Evolutionary conservation across 1,140 invertebrate species (phyloP).

Genomic region (Asobara japonica): DNA sequence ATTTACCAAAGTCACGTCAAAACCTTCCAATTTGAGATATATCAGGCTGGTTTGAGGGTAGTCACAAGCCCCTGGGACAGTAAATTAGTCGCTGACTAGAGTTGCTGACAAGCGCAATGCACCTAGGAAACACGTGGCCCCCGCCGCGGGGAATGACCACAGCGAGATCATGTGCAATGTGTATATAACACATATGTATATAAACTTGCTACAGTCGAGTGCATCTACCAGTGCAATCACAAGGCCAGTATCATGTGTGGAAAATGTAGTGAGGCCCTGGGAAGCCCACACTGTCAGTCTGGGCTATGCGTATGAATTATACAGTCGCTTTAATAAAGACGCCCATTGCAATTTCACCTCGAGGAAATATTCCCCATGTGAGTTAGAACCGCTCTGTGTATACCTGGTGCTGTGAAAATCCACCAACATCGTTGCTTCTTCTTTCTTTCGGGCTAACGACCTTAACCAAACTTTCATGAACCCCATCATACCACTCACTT

Average conservation of each 20-base stretch:
- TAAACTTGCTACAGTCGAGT: background rate
- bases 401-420: background rate
- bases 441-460: background rate
- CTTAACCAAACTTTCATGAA: slow-evolving; percentile 11
- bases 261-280: background rate
- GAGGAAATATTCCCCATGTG: background rate
- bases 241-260: background rate
- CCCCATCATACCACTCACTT: background rate
- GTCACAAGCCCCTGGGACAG: slow-evolving; percentile 19
- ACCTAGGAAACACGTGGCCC: slow-evolving; percentile 29
- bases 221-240: background rate
- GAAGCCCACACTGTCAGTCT: slow-evolving; percentile 26
- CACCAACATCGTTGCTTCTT: background rate
- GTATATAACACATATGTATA: background rate
- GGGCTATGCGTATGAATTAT: slow-evolving; percentile 35
- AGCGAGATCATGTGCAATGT: background rate
- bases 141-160: slow-evolving; percentile 22
- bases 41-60: too few species aligned
- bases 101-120: slow-evolving; percentile 35
- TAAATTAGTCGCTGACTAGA: slow-evolving; percentile 35
- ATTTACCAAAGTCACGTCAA: too few species aligned
- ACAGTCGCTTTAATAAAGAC: slow-evolving; percentile 38
- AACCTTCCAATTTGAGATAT: too few species aligned
- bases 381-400: background rate
- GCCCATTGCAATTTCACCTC: background rate